Evolutionary conservation across 2,888 invertebrate species (phyloP).

Genomic region (Drosophila mercatorum): DNA sequence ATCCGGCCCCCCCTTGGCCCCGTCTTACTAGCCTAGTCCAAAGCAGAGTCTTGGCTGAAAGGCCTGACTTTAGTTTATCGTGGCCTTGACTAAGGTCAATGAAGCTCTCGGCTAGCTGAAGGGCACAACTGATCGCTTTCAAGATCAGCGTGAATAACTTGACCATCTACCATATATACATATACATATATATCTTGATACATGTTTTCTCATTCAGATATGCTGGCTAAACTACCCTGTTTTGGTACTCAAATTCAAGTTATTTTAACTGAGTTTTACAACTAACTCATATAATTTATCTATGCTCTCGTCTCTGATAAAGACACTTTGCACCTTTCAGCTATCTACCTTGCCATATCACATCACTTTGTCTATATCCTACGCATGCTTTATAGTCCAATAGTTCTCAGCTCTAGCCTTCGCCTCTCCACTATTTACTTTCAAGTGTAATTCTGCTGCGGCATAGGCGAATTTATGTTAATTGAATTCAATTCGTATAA

Average conservation of each 20-base stretch:
- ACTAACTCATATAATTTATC: neutral
- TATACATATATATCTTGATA: neutral
- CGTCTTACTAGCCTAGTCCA: neutral
- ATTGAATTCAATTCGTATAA: neutral
- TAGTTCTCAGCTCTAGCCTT: neutral
- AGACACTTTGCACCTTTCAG: neutral
- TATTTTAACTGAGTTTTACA: neutral
- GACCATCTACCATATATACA: neutral
- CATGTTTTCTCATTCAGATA: too few relatives aligned
- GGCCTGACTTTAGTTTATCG: conserved; percentile 33
- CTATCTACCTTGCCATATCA: neutral
- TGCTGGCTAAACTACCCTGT: neutral
- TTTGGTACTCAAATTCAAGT: neutral
- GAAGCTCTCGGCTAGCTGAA: neutral
- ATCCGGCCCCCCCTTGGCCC: neutral
- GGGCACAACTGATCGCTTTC: neutral
- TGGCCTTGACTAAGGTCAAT: conserved; percentile 28
- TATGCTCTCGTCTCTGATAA: neutral
- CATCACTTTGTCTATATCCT: neutral
- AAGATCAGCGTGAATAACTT: neutral
- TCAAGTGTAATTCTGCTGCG: neutral
- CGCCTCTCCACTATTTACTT: neutral
- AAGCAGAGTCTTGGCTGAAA: neutral
- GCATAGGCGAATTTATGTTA: neutral
- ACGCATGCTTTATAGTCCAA: neutral